These are phyloP conservation scores for Gymnothorax javanicus DNA, from an alignment of 2,797 vertebrate genomes.

Conservation along the genomic window DNA sequence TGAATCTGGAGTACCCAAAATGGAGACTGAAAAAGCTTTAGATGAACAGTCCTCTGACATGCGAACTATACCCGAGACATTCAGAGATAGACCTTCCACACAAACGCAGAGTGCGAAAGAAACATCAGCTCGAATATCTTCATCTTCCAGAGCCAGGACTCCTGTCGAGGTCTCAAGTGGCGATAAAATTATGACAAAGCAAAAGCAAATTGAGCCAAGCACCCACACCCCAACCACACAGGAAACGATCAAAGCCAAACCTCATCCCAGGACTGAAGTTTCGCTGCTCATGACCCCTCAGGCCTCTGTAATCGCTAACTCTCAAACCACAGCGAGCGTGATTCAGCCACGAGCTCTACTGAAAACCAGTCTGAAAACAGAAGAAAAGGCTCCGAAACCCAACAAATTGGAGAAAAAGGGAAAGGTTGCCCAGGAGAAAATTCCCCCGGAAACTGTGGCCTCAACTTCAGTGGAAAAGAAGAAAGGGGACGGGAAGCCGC, in stretches of 20 bases:
- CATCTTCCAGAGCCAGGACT: slow-evolving; percentile 58
- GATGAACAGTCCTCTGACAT: slow-evolving; percentile 38
- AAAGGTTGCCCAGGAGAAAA: slow-evolving; percentile 35
- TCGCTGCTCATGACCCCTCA: slow-evolving; percentile 30
- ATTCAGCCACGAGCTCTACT: slow-evolving; percentile 40
- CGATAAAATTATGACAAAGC: slow-evolving; percentile 40
- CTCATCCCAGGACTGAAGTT: slow-evolving; percentile 31
- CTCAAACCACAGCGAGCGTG: slow-evolving; percentile 33
- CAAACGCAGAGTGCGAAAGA: slow-evolving; percentile 11
- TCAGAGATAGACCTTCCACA: slow-evolving; percentile 42
- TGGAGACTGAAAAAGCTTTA: slow-evolving; percentile 21
- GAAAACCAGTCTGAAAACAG: slow-evolving; percentile 38
- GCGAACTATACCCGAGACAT: slow-evolving; percentile 44
- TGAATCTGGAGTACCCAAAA: slow-evolving; percentile 35
- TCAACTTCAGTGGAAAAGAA: slow-evolving; percentile 46
- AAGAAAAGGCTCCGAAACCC: slow-evolving; percentile 32
- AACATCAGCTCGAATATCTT: slow-evolving; percentile 42
- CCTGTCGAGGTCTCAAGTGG: slow-evolving; percentile 56
- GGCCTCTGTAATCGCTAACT: slow-evolving; percentile 35
- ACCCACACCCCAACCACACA: slow-evolving; percentile 34
- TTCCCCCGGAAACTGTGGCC: slow-evolving; percentile 23
- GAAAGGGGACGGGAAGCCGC: slow-evolving; percentile 18
- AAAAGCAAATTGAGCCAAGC: slow-evolving; percentile 38
- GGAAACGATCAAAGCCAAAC: slow-evolving; percentile 40
- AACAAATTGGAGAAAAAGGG: slow-evolving; percentile 38